Base-by-base conservation (phyloP, 92 coral and sea anemone species). In the Palythoa grandis region DNA sequence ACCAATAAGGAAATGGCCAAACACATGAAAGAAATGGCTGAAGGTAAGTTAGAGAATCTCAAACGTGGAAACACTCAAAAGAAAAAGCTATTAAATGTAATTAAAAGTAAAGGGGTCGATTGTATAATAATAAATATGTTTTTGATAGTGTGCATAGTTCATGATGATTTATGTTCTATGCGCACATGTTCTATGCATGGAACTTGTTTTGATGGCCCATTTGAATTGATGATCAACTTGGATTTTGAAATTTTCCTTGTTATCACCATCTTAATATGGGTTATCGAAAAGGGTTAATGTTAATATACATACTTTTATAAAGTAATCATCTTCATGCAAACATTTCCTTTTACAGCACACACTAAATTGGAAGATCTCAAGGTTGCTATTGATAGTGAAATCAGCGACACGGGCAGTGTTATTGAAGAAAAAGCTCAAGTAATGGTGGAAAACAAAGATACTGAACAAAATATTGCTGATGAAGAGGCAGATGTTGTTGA, bases 1-100 rank as follows among this genome's bases (percentile, higher is more conserved):
- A 91, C 90, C 53, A 94, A 89, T 79, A 92, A 94, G 63, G 95
- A 77, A 76, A 94, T 94, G 98, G 86, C 83, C 23, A 88, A 82
- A 66, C 98, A 94, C 70, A 78, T 92, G 57, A 94, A 94, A 68
- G 92, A 92, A n/a, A 68, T 20, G 7, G 78, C 52, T 37, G 22
- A 37, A 54, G 77, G 74, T 79, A 56, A 79, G 84, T 15, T 1
- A 52, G 23, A 37, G 16, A 29, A 35, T 25, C 15, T 1, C n/a
- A 29, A 25, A 43, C 14, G 15, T n/a, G 23, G 17, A 17, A 35
- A 71, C 40, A 71, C n/a, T 16, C 69, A 63, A 63, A 4, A 63
- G 22, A 19, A 4, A 17, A 15, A 4, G 0, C 65, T 58, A 58
- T 43, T 1, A 43, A 43, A 8, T 43, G 6, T 43, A 43, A 43